Percentiles rank a stretch among this genome's conserved stretches.
Conservation (phyloP, 1,140 invertebrate genomes). For the Chionoecetes opilio region DNA sequence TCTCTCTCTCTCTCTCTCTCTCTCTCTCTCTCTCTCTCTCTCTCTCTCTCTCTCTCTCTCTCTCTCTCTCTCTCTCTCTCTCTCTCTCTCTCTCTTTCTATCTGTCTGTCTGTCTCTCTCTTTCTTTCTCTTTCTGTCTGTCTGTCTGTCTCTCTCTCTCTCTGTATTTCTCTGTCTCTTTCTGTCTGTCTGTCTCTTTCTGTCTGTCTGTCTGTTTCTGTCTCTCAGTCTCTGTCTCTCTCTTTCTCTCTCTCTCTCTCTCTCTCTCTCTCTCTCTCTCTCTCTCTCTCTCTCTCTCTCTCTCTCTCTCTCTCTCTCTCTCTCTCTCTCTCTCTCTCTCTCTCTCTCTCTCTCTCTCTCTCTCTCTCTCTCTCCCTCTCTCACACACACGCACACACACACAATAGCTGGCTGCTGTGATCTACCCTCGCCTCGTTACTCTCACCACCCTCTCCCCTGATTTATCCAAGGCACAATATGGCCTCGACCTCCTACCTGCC, state of each 20-base stretch:
- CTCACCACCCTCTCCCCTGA: neutral
- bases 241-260: neutral
- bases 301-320: neutral
- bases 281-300: neutral
- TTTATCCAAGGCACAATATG: neutral
- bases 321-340: slow-evolving; percentile 9
- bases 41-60: neutral
- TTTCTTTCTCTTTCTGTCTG: neutral
- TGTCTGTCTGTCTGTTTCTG: neutral
- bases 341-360: slow-evolving; percentile 17
- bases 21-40: neutral
- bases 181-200: neutral
- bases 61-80: neutral
- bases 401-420: too few relatives aligned
- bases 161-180: neutral
- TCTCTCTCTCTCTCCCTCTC: slow-evolving; percentile 25
- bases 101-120: neutral
- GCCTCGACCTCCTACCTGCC: neutral
- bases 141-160: neutral
- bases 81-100: neutral
- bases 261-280: neutral
- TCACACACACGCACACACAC: neutral
- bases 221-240: neutral
- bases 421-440: neutral
- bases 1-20: neutral